Base-by-base conservation (phyloP, 2,888 invertebrate species). In the Phengaris alcon region DNA sequence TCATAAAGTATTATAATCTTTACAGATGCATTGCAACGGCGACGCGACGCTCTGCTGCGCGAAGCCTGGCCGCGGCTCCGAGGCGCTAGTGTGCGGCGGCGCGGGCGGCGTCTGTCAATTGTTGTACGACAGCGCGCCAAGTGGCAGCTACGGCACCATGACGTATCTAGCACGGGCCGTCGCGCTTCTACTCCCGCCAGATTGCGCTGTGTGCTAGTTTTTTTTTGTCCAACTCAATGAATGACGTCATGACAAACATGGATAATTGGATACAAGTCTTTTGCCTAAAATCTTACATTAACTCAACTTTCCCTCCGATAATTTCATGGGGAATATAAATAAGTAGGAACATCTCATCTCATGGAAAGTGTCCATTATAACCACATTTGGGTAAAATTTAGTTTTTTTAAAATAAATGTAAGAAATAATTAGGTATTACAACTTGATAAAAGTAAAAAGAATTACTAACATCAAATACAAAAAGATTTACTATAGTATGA, bases 111-210 rank as follows among this genome's bases (percentile, higher is more conserved):
- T 99, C 79, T 99, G 99, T 89, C 97, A 98, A 88, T 98, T 99
- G 88, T 97, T 99, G 88, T 99, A 99, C 88, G 99, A 99, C 91
- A 98, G 97, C 87, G 99, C 99, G 44, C 99, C 99, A 3, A 98
- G 98, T 87, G 99, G 99, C 78, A 97, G 97, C 84, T 99, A 95
- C 90, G 99, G 99, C 78, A 99, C 99, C 73, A 99, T 99, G 97
- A 98, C 99, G 0, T 99, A 99, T 85, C 95, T 99, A 83, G 97
- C 98, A 64, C 94, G 97, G 80, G 97, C 97, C 5, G 96, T 97
- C 3, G 97, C 97, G 64, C 94, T 95, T 0, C 94, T 96, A 68
- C 93, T 97, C 82, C 97, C 97, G 9, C 95, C 95, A 81, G 95
- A 96, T 79, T 98, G 98, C 87, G 95, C 96, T 79, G 96, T 97